Evolutionary conservation across 2,888 invertebrate genomes (phyloP), one percentile per base, ranked within the genome.

Genomic region (Osmoderma eremita): DNA sequence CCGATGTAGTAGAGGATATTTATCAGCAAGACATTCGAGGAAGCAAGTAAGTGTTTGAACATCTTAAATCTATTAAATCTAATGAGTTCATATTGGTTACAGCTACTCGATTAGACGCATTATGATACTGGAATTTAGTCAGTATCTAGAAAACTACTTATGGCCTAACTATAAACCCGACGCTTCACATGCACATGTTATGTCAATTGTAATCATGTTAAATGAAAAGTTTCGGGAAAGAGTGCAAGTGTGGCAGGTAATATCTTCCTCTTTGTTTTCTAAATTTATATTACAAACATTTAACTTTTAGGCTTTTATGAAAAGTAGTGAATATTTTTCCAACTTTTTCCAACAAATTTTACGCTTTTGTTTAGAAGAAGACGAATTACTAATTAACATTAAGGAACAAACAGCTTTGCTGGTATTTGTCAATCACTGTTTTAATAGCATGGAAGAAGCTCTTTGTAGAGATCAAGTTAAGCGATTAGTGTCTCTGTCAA

Each of bases 141-240:
- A 98, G 78, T 99, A 98, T 81, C 82, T 99, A 74, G 99, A 99
- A 82, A 95, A 94, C 78, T 98, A 94, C 81, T 81, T 99, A 61
- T 99, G 98, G 99, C 97, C 97, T 0, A 94, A 98, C 83, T 99
- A 94, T 81, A 84, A 86, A 63, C 86, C 90, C 0, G 88, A 88
- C n/a, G 90, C 95, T 1, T 87, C 91, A 1, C 88, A 91, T 75
- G 90, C 92, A n/a, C 97, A 98, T 81, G 88, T 97, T 78, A 90
- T 99, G 90, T 97, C 98, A 0, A 95, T 99, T 71, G 93, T 97
- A n/a, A 91, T 95, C 0, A 96, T 99, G 94, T 90, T 98, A 50
- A 99, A 99, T 84, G 98, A 99, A 81, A 99, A 99, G 81, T 97
- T 97, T 78, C 86, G 98, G 1, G 99, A 99, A 83, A 86, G 98